Base-by-base conservation (phyloP, 2,888 invertebrate species). In the Thereva unica region DNA sequence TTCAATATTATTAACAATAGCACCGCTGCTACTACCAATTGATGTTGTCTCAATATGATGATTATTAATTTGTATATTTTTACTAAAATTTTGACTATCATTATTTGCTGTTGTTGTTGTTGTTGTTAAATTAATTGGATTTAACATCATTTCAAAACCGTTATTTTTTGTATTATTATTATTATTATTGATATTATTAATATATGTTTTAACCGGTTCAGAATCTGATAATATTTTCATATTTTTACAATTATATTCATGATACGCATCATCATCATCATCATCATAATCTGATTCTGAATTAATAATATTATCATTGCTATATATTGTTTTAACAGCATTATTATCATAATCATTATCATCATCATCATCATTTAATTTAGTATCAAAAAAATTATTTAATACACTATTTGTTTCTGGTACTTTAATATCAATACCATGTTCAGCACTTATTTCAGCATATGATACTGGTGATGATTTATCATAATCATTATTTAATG, bases 371-470 rank as follows among this genome's bases (percentile, higher is more conserved):
- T 59, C 52, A 23, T 41, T 42, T n/a, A 8, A 10, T 47, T 59
- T 45, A 12, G 12, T 61, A 6, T 79, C 78, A 70, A 83, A 84
- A 64, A 85, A 80, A 69, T 81, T 82, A 63, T 83, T 84, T 47
- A 85, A 75, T 2, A 82, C 80, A 71, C 80, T 82, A 63, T 82
- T 82, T 44, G 82, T 73, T 37, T 74, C 73, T 49, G 63, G 68
- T 77, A 53, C 49, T 5, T 47, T 38, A 45, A 79, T 78, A 65
- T 83, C 81, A 69, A 82, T 77, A 64, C 80, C 82, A 68, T 82
- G 83, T 73, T 85, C 84, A 1, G 84, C 78, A 23, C 83, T 81
- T 45, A 85, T 82, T 73, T 84, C 84, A 2, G 84, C 81, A 61
- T 82, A 82, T 37, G 82, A 82, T 12, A 79, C 79, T 1, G 83